Evolutionary conservation across 2,888 invertebrate species (phyloP).

Genomic region (Chaetogeoica ovagalla): DNA sequence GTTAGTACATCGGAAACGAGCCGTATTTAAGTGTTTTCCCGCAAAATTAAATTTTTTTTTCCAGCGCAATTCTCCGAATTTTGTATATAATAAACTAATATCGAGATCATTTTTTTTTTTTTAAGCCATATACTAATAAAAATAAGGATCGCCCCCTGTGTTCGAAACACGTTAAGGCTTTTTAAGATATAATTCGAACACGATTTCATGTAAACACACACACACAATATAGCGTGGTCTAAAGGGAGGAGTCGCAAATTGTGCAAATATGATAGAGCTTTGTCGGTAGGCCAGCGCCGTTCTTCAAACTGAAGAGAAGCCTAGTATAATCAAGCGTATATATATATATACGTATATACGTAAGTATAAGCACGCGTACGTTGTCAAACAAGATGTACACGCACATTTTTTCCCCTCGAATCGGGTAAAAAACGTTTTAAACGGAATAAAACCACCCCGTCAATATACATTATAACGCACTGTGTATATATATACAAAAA

Average conservation of each 20-base stretch:
- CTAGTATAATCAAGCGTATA: constrained; percentile 9
- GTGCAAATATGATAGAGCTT: constrained; percentile 15
- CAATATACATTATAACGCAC: background rate
- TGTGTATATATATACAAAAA: background rate
- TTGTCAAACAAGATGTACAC: constrained; percentile 40
- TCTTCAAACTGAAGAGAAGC: background rate
- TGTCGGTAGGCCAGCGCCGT: background rate
- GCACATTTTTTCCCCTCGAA: constrained; percentile 14
- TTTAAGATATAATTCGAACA: background rate
- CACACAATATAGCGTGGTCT: background rate
- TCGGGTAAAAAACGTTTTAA: constrained; percentile 41
- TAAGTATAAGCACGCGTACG: background rate
- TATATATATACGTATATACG: too few relatives aligned
- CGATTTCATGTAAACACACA: background rate
- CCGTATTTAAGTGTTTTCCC: too few relatives aligned
- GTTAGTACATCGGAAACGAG: too few relatives aligned
- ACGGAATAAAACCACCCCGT: constrained; percentile 47
- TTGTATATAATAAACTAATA: too few relatives aligned
- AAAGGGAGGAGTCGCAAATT: background rate
- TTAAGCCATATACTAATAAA: too few relatives aligned
- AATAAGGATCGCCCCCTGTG: background rate
- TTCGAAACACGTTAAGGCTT: constrained; percentile 4
- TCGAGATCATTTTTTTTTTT: too few relatives aligned
- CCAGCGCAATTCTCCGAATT: too few relatives aligned
- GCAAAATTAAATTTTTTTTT: too few relatives aligned